phyloP scores from a whole-genome alignment of 2,888 invertebrate genomes.

The Cephus pulcher region DNA sequence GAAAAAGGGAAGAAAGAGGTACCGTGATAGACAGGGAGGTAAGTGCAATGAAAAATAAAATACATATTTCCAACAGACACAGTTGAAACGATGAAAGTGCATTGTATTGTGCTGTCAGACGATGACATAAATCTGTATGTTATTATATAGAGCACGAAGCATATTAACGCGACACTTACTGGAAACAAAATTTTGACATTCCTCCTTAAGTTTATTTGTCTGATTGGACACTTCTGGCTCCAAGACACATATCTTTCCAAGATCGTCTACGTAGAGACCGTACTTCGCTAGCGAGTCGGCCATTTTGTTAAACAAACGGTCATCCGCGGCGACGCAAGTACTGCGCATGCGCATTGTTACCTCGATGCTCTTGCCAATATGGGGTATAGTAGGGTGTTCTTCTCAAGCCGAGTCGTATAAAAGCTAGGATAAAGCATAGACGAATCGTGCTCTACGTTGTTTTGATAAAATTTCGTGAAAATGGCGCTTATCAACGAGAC shows the following conservation, averaged over 20 bases:
- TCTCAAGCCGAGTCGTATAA: conserved; percentile 4
- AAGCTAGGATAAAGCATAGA: conserved; percentile 16
- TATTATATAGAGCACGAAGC: not conserved
- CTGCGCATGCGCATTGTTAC: conserved; percentile 20
- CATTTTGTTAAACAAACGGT: conserved; percentile 67
- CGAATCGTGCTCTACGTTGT: conserved; percentile 16
- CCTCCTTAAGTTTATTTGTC: conserved; percentile 85
- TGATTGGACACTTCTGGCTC: conserved; percentile 83
- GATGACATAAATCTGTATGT: not conserved
- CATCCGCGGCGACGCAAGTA: not conserved
- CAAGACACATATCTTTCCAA: conserved; percentile 82
- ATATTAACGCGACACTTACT: conserved; percentile 71
- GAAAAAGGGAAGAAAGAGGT: not conserved
- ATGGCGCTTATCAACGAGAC: conserved; percentile 27
- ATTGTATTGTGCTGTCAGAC: not conserved
- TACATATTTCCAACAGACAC: not conserved
- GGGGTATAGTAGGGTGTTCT: conserved; percentile 27
- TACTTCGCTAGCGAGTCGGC: conserved; percentile 79
- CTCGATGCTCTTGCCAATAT: conserved; percentile 30
- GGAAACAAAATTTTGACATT: conserved; percentile 86
- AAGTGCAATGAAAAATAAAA: not conserved
- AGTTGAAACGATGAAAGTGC: not conserved
- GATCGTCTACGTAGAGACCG: conserved; percentile 91
- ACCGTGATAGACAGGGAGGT: not conserved
- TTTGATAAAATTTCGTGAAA: conserved; percentile 12